phyloP scores from a whole-genome alignment of 1,140 invertebrate species.

The Harpegnathos saltator region DNA sequence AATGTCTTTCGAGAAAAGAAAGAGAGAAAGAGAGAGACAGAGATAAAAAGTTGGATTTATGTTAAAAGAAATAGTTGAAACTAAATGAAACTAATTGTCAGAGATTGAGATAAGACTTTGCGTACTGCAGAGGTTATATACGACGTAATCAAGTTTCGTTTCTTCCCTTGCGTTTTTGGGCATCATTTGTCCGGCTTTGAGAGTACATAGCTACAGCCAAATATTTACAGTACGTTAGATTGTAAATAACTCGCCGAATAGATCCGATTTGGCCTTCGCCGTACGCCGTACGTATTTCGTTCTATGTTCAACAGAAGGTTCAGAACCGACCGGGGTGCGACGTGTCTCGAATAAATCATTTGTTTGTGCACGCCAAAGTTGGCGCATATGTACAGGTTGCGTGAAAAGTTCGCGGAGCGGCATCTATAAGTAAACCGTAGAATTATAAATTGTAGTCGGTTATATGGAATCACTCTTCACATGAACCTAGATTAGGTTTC shows the following conservation, averaged over 20 bases:
- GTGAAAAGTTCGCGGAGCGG: no score
- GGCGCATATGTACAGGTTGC: not conserved
- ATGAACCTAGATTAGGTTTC: no score
- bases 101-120: no score
- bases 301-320: slow-evolving; percentile 17
- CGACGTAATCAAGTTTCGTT: slow-evolving; percentile 16
- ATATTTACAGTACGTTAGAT: slow-evolving; percentile 40
- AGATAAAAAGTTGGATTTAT: no score
- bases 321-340: not conserved
- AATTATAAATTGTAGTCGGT: no score
- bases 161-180: not conserved
- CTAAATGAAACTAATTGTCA: no score
- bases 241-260: slow-evolving; percentile 35
- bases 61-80: no score
- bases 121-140: no score
- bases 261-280: not conserved
- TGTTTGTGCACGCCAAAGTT: slow-evolving; percentile 24
- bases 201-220: not conserved
- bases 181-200: slow-evolving; percentile 20
- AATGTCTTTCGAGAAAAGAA: no score
- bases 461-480: no score
- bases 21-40: no score
- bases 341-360: slow-evolving; percentile 63
- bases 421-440: no score
- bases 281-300: slow-evolving; percentile 1